A percentile compares a stretch with the other conserved stretches of the same genome.
Conservation (phyloP, 2,888 invertebrate genomes). For the Onthophagus sagittarius region DNA sequence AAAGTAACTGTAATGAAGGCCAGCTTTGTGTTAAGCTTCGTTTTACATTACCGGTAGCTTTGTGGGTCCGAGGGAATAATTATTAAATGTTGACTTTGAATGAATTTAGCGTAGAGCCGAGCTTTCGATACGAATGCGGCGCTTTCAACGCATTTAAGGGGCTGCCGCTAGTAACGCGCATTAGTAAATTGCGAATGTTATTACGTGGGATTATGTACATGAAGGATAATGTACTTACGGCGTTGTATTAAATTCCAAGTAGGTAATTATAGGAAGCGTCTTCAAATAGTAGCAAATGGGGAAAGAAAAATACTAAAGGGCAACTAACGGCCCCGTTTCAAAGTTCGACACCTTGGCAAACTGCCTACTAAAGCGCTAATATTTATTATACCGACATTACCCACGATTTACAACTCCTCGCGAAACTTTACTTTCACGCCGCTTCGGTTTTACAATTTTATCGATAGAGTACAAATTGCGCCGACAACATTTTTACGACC, state of each 20-base stretch:
- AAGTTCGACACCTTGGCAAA: constrained; percentile 5
- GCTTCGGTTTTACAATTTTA: constrained; percentile 8
- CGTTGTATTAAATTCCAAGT: neutral
- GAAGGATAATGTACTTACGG: constrained; percentile 9
- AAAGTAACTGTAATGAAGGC: neutral
- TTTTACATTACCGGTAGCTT: neutral
- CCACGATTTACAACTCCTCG: constrained; percentile 4
- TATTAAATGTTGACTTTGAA: constrained; percentile 5
- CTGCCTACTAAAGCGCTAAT: neutral
- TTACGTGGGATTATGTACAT: constrained; percentile 4
- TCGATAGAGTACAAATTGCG: constrained; percentile 7
- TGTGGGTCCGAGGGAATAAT: neutral
- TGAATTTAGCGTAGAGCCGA: constrained; percentile 2
- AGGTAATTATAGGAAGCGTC: neutral
- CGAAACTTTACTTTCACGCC: constrained; percentile 10
- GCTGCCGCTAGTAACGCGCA: neutral
- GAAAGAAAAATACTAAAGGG: neutral
- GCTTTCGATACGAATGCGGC: constrained; percentile 1
- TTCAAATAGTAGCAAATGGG: neutral
- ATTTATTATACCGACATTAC: constrained; percentile 11
- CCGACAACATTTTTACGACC: constrained; percentile 2
- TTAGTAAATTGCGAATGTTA: constrained; percentile 12
- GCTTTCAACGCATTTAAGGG: neutral
- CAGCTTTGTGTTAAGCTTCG: neutral
- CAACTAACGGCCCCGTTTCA: neutral